Evolutionary conservation across 2,888 invertebrate genomes (phyloP).

Genomic region (Limnephilus lunatus): DNA sequence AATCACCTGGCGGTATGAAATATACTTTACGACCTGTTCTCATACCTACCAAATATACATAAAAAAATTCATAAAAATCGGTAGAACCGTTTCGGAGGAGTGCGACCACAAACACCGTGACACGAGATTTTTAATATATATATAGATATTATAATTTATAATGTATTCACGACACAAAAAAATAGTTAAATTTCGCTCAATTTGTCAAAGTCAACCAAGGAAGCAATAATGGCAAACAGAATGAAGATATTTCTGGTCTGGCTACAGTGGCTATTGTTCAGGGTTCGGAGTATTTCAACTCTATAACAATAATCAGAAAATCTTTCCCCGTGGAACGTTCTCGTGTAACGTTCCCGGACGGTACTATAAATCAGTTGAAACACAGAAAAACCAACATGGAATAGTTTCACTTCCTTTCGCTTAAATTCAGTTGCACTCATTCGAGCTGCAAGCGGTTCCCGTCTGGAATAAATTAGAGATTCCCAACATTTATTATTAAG

Average conservation of each 20-base stretch:
- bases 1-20: too few relatives aligned
- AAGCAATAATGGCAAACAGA: not conserved
- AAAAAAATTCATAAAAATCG: too few relatives aligned
- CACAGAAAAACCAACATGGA: constrained; percentile 30
- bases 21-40: too few relatives aligned
- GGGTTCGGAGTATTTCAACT: not conserved
- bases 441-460: constrained; percentile 26
- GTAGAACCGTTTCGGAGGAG: too few relatives aligned
- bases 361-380: constrained; percentile 33
- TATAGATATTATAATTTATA: too few relatives aligned
- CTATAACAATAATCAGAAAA: not conserved
- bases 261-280: not conserved
- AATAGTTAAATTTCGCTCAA: not conserved
- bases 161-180: too few relatives aligned
- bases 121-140: too few relatives aligned
- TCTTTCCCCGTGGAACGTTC: not conserved
- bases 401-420: constrained; percentile 44
- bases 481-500: constrained; percentile 38
- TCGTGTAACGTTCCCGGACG: constrained; percentile 1
- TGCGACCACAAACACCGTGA: too few relatives aligned
- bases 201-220: not conserved
- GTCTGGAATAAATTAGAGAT: constrained; percentile 45
- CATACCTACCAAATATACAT: too few relatives aligned
- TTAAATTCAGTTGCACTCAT: constrained; percentile 34
- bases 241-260: not conserved